Evolutionary conservation across 2,113 vertebrate species (phyloP).

Genomic region (Nothoprocta pentlandii): DNA sequence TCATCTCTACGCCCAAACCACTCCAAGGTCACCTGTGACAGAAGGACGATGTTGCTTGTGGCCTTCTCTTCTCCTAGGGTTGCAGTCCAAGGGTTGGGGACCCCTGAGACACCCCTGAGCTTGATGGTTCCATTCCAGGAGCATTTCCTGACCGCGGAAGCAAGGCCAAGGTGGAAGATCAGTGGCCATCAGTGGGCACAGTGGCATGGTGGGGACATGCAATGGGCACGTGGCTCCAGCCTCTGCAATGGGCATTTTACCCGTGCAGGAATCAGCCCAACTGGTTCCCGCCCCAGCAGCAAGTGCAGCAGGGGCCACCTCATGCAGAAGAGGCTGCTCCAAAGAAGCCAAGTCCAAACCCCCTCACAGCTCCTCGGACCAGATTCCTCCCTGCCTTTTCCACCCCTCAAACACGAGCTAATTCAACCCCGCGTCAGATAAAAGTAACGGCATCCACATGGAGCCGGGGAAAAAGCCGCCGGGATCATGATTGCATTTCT

Average conservation of each 20-base stretch:
- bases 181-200: not conserved
- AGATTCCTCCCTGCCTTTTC: not conserved
- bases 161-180: not conserved
- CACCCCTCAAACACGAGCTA: not conserved
- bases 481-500: not conserved
- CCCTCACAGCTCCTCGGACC: fast-evolving
- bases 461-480: not conserved
- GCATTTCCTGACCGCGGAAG: not conserved
- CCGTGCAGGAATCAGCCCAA: not conserved
- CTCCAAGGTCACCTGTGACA: not conserved
- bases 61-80: not conserved
- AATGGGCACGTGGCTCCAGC: not conserved
- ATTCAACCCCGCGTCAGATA: not conserved
- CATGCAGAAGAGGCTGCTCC: not conserved
- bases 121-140: not conserved
- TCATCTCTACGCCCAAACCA: fast-evolving
- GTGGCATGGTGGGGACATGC: too few species aligned
- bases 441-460: not conserved
- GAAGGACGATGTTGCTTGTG: not conserved
- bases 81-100: not conserved
- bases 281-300: fast-evolving
- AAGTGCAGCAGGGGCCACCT: fast-evolving
- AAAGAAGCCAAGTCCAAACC: not conserved
- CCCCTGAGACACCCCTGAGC: not conserved
- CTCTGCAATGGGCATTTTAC: not conserved